Base-by-base conservation (phyloP, 2,797 vertebrate genomes). In the Pampus argenteus region DNA sequence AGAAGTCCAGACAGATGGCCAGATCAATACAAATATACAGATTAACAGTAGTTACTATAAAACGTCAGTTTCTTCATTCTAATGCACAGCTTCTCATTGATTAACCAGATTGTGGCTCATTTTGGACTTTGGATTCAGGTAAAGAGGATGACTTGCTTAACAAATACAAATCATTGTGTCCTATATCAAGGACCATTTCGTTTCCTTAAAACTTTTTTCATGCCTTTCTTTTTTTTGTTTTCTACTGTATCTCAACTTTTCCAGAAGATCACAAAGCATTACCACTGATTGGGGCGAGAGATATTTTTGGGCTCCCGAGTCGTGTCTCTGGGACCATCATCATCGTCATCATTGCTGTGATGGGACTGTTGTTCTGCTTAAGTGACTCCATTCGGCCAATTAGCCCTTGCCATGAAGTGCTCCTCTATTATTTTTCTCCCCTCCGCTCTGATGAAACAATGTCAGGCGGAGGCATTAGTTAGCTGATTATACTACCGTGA, bases 321-420 rank as follows among this genome's bases (percentile, higher is more conserved):
- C 4, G 1, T 76, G 83, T 80, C 71, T 66, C 22, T 38, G 54
- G 72, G 76, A 82, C 68, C 68, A 55, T 74, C 74, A 61, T 81
- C 72, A 59, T 59, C 83, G 68, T 85, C 82, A 85, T 83, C 79
- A 73, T 68, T 28, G 75, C 71, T 69, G 71, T 81, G 83, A 90
- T 87, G 83, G 86, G 83, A 81, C 82, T 67, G 80, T 83, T 82
- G 89, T 91, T 90, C 84, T 82, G 88, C 83, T 66, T 87, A 89
- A 89, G 82, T 87, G 86, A 89, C 84, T 91, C 88, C 86, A 87
- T 90, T 92, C 89, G 80, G 79, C 87, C 90, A 91, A 91, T 92
- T 91, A 92, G 76, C 78, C 71, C 51, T 73, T 23, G 59, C 76
- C 78, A 77, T 83, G 86, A 90, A 87, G 73, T 74, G 76, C 61